phyloP scores from a whole-genome alignment of 2,888 invertebrate genomes.

The Philereme transversata region DNA sequence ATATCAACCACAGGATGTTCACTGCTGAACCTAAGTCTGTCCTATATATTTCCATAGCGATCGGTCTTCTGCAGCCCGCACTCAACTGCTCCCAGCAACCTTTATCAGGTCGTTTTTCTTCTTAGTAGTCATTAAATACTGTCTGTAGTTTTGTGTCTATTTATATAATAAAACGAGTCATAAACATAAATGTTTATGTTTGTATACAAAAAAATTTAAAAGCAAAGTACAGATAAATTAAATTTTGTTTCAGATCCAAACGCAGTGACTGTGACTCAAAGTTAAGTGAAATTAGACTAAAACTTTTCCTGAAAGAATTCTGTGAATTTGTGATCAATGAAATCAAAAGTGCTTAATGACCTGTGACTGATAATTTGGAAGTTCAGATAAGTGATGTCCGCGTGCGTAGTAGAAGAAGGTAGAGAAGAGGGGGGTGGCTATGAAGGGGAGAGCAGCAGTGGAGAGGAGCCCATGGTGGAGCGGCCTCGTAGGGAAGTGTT shows the following conservation, averaged over 20 bases:
- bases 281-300: conserved; percentile 18
- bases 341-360: background rate
- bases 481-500: conserved; percentile 79
- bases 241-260: conserved; percentile 36
- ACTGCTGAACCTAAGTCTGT: no score
- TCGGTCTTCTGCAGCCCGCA: no score
- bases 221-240: background rate
- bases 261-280: conserved; percentile 17
- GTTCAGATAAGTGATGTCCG: conserved; percentile 66
- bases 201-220: background rate
- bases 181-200: conserved; percentile 5
- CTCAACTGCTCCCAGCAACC: no score
- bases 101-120: no score
- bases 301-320: conserved; percentile 10
- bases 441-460: conserved; percentile 47
- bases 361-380: conserved; percentile 11
- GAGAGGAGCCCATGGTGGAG: conserved; percentile 64
- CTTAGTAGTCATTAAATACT: no score
- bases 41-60: no score
- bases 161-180: no score
- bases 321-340: conserved; percentile 12
- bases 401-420: conserved; percentile 75
- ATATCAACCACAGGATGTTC: no score
- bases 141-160: no score
- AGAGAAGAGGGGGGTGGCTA: conserved; percentile 68